phyloP scores from a whole-genome alignment of 2,113 vertebrate species.

The Mixornis gularis region DNA sequence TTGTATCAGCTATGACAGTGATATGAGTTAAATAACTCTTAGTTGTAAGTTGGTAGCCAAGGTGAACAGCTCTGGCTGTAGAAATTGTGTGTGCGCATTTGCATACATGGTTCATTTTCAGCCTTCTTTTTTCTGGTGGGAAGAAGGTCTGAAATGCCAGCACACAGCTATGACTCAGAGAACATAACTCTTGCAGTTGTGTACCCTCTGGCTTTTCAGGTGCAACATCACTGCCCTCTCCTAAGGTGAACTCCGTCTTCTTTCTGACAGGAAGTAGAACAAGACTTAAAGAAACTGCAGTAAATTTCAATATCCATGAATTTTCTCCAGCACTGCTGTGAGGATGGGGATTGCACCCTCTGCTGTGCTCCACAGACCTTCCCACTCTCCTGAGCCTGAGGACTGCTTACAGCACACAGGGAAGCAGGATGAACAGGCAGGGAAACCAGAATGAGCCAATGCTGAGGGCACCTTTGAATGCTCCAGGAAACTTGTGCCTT shows the following conservation, averaged over 20 bases:
- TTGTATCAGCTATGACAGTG: background rate
- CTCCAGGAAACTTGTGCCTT: background rate
- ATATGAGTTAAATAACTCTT: background rate
- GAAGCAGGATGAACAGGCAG: background rate
- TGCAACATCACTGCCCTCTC: background rate
- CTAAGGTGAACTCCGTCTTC: background rate
- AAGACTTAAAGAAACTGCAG: background rate
- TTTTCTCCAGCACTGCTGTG: background rate
- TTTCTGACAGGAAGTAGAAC: background rate
- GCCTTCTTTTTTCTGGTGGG: background rate
- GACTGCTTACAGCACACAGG: background rate
- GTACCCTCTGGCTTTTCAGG: background rate
- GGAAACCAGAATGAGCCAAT: background rate
- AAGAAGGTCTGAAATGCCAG: background rate
- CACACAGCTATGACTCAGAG: background rate
- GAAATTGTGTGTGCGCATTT: background rate
- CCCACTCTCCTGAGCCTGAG: background rate
- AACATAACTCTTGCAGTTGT: fast-evolving
- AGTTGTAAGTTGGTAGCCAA: background rate
- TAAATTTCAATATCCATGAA: background rate
- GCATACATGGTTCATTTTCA: background rate
- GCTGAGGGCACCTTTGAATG: fast-evolving
- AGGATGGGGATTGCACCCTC: background rate
- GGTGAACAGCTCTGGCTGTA: background rate
- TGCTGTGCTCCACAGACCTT: background rate